Evolutionary conservation across 2,113 vertebrate genomes (phyloP), one percentile per base, ranked within the genome.

Genomic region (Microcebus ravelobensis): DNA sequence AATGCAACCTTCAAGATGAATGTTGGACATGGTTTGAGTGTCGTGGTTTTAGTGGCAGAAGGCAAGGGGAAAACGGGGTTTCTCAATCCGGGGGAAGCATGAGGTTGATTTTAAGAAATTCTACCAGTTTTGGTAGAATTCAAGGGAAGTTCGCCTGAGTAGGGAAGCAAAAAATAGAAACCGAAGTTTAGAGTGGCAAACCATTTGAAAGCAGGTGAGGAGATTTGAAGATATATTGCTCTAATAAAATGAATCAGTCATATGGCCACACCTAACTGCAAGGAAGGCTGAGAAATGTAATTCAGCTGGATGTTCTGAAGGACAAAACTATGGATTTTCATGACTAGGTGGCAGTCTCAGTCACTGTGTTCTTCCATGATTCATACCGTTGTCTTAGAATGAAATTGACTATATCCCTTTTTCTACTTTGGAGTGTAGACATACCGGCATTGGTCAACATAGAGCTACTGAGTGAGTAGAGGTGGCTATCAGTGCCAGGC

Each of bases 1-100:
- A 95, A 65, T n/a, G 48, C n/a, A 94, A 86, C 45, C 65, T 65
- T 25, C 5, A 42, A 76, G 82, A 92, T 73, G 68, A 96, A 87
- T 94, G 79, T 27, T 80, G 13, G 73, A 83, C 91, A 76, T n/a
- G 63, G 63, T 39, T 73, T 48, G 73, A 81, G 73, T 74, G 74
- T 25, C 74, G 29, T 91, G 71, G 74, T 65, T 77, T 50, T 3
- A 67, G 36, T 88, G 29, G 85, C 29, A 70, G 0, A 29, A 45
- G 36, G 27, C 81, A 42, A 36, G 34, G 48, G 36, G 27, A 5
- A 29, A n/a, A 48, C 68, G 36, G 0, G 12, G 25, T 31, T 93
- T 97, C 84, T 95, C 70, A 71, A 57, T 63, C 65, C 50, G 77
- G 59, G 88, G 39, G 48, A 83, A 86, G 82, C 31, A 52, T 11